phyloP scores from a whole-genome alignment of 1,140 invertebrate species.

The Drosophila ironensis region DNA sequence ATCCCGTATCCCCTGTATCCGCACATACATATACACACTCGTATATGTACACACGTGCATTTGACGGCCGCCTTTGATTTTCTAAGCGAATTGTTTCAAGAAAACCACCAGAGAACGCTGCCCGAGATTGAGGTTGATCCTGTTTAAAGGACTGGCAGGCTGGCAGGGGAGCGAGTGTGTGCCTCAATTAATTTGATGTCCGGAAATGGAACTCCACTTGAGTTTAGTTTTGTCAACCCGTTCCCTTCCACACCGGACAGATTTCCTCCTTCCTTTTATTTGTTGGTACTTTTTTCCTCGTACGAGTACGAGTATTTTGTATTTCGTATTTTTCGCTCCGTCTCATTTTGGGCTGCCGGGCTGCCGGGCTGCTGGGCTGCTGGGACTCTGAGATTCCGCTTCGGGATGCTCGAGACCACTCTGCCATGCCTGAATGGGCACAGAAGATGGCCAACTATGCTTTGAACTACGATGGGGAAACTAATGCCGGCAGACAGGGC shows the following conservation, averaged over 20 bases:
- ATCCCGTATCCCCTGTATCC: background rate
- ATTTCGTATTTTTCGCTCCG: constrained; percentile 54
- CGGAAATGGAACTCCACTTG: constrained; percentile 74
- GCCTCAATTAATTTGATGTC: constrained; percentile 81
- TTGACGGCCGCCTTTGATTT: constrained; percentile 76
- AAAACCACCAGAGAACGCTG: constrained; percentile 69
- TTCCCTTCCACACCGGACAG: too few species aligned
- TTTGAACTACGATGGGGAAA: constrained; percentile 76
- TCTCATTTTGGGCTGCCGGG: constrained; percentile 36
- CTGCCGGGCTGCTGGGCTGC: background rate
- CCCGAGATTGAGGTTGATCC: constrained; percentile 11
- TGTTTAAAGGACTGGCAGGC: constrained; percentile 1
- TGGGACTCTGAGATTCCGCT: background rate
- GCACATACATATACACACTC: constrained; percentile 3
- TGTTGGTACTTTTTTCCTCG: constrained; percentile 38
- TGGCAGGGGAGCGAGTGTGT: constrained; percentile 6
- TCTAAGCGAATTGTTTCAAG: constrained; percentile 82
- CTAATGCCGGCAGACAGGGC: constrained; percentile 56
- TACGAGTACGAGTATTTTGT: too few species aligned
- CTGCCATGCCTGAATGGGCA: constrained; percentile 61
- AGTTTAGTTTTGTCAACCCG: constrained; percentile 75
- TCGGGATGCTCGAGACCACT: constrained; percentile 53
- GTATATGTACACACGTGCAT: constrained; percentile 13
- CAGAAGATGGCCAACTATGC: constrained; percentile 76
- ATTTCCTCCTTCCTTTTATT: background rate